Evolutionary conservation across 1,140 invertebrate species (phyloP).

Genomic region (Euura lappo): DNA sequence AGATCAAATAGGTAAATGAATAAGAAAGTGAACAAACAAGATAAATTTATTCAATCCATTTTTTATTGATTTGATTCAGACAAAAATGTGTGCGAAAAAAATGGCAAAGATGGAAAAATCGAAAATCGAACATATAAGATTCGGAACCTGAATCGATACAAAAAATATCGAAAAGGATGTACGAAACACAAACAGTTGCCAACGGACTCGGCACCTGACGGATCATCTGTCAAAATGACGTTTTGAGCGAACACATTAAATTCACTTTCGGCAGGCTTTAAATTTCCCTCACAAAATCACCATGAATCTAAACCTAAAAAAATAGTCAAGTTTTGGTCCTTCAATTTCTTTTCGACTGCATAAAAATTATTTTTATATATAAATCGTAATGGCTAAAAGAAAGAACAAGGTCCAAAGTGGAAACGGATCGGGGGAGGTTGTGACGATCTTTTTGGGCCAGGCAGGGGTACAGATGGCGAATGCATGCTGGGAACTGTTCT

Average conservation of each 20-base stretch:
- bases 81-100: no score
- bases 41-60: no score
- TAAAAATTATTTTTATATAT: background rate
- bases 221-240: slow-evolving; percentile 4
- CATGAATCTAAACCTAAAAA: background rate
- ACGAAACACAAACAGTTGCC: no score
- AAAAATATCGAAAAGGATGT: no score
- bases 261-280: background rate
- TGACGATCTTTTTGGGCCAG: slow-evolving; percentile 72
- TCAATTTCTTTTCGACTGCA: background rate
- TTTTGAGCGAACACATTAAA: background rate
- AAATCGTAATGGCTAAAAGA: background rate
- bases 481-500: slow-evolving; percentile 71
- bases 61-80: no score
- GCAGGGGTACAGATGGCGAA: slow-evolving; percentile 75
- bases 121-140: no score
- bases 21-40: no score
- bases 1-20: no score
- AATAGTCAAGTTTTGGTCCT: background rate
- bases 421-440: slow-evolving; percentile 50
- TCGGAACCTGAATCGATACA: no score
- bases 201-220: no score
- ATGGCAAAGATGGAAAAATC: no score
- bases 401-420: background rate
- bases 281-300: background rate